phyloP scores from a whole-genome alignment of 92 coral and sea anemone species.

The Palythoa caribaeorum region DNA sequence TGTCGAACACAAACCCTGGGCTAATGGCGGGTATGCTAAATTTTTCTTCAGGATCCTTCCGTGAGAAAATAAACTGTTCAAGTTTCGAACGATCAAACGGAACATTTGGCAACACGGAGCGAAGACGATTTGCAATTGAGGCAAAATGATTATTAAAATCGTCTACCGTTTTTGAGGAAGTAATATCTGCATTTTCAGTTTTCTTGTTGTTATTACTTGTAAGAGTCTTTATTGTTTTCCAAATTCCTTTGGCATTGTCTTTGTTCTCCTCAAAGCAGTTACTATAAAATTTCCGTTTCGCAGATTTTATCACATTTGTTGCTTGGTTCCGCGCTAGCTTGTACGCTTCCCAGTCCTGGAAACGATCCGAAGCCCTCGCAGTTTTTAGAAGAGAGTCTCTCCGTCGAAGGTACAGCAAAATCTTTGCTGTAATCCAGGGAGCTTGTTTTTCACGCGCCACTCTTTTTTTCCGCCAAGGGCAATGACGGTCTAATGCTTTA shows the following conservation, averaged over 20 bases:
- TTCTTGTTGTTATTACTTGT: conserved; percentile 23
- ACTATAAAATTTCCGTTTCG: conserved; percentile 4
- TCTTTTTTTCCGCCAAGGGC: background rate
- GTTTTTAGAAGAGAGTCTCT: conserved; percentile 7
- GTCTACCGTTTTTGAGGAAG: conserved; percentile 21
- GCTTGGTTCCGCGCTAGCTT: background rate
- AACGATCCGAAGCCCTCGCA: conserved; percentile 4
- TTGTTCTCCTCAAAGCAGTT: conserved; percentile 1
- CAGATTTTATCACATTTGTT: background rate
- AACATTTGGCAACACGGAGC: conserved; percentile 15
- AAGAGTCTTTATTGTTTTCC: conserved; percentile 26
- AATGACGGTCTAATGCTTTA: too few relatives aligned
- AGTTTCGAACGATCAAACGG: conserved; percentile 32
- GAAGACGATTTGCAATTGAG: conserved; percentile 15
- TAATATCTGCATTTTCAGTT: conserved; percentile 20
- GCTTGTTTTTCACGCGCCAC: background rate
- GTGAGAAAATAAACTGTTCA: conserved; percentile 13
- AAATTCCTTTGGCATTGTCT: background rate
- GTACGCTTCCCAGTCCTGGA: background rate
- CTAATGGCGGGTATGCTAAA: background rate
- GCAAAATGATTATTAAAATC: conserved; percentile 30
- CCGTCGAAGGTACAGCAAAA: background rate
- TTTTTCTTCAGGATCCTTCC: conserved; percentile 19
- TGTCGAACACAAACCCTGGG: conserved; percentile 3
- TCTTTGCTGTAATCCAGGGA: background rate